A percentile compares a stretch with the other conserved stretches of the same genome.
Evolutionary conservation across 1,140 invertebrate genomes (phyloP).

Genomic region (Penaeus vannamei): DNA sequence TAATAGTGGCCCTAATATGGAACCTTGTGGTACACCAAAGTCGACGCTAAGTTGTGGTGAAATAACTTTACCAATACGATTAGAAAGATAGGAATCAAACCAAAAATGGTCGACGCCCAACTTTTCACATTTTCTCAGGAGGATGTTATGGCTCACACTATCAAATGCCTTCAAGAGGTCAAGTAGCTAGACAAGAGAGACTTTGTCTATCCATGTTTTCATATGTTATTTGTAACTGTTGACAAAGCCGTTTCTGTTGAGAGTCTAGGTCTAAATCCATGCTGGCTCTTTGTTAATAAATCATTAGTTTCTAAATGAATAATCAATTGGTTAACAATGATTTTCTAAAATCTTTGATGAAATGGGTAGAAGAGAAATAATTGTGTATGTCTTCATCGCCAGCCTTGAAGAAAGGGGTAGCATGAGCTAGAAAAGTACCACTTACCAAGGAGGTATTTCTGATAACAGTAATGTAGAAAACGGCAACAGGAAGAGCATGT

Average conservation of each 20-base stretch:
- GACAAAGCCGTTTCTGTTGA: not conserved
- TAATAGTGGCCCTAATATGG: too few relatives aligned
- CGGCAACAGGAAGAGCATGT: not conserved
- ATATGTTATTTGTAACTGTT: not conserved
- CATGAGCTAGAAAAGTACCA: not conserved
- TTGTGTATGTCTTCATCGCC: not conserved
- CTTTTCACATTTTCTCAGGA: too few relatives aligned
- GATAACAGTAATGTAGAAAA: not conserved
- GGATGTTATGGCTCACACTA: not conserved
- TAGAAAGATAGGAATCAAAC: too few relatives aligned
- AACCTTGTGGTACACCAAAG: too few relatives aligned
- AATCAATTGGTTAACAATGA: not conserved
- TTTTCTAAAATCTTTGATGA: not conserved
- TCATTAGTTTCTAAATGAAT: not conserved
- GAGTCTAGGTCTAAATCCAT: not conserved
- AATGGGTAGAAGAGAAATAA: not conserved
- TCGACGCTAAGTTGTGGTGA: too few relatives aligned
- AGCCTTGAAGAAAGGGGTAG: not conserved
- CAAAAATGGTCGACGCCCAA: too few relatives aligned
- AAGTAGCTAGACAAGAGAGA: not conserved
- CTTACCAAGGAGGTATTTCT: not conserved
- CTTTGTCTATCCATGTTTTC: not conserved
- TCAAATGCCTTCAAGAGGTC: not conserved
- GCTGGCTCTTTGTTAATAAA: not conserved
- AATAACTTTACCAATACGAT: too few relatives aligned